Conservation (phyloP, 2,797 vertebrate genomes). For the Mastacembelus armatus region DNA sequence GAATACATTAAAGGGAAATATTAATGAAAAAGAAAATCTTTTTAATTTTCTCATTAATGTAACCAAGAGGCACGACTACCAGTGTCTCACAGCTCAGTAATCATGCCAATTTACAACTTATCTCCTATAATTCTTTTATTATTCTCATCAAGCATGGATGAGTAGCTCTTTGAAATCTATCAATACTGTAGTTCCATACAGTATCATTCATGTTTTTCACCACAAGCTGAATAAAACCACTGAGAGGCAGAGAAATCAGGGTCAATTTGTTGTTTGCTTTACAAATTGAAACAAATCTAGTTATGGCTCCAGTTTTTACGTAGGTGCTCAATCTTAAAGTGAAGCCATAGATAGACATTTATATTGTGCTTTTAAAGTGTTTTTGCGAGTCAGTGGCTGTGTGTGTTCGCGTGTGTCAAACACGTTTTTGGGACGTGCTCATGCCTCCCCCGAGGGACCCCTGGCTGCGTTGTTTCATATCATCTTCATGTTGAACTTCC, state of each 20-base stretch:
- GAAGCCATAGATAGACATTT: slow-evolving; percentile 39
- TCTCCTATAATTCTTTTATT: slow-evolving; percentile 39
- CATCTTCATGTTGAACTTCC: slow-evolving; percentile 99
- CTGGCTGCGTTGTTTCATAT: slow-evolving; percentile 94
- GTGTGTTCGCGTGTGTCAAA: slow-evolving; percentile 80
- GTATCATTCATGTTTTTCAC: slow-evolving; percentile 32
- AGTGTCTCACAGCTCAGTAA: slow-evolving; percentile 36
- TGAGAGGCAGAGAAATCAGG: slow-evolving; percentile 63
- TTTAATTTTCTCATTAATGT: slow-evolving; percentile 30
- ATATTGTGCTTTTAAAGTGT: slow-evolving; percentile 45
- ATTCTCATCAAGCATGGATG: slow-evolving; percentile 35
- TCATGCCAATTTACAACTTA: slow-evolving; percentile 51
- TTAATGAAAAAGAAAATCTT: slow-evolving; percentile 35
- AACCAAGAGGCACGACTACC: slow-evolving; percentile 34
- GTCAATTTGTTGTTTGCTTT: slow-evolving; percentile 46
- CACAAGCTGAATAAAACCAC: slow-evolving; percentile 62
- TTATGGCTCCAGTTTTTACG: slow-evolving; percentile 48
- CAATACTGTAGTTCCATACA: slow-evolving; percentile 10
- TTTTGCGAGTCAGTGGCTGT: slow-evolving; percentile 82
- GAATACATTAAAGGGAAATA: slow-evolving; percentile 23
- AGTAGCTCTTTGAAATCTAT: slow-evolving; percentile 17
- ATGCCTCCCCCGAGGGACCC: slow-evolving; percentile 85
- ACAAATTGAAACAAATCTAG: slow-evolving; percentile 53
- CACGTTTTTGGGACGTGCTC: slow-evolving; percentile 82
- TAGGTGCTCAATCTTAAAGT: slow-evolving; percentile 45